Evolutionary conservation across 2,797 vertebrate genomes (phyloP).

Genomic region (Scyliorhinus canicula): DNA sequence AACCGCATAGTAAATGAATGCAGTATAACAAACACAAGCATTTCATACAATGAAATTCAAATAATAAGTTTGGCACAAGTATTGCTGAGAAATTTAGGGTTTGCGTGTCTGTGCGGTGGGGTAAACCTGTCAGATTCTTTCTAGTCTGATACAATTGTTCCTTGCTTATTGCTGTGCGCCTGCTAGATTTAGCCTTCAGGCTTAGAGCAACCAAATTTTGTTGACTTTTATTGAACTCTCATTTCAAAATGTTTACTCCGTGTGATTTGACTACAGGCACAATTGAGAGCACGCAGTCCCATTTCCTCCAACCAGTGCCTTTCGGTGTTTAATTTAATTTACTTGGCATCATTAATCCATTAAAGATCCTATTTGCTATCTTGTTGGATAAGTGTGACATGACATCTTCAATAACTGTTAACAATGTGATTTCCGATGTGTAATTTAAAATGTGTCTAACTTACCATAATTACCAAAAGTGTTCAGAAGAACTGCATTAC

Average conservation of each 20-base stretch:
- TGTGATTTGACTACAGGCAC: neutral
- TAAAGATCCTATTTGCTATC: neutral
- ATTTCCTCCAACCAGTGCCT: neutral
- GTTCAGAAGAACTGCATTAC: neutral
- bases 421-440: neutral
- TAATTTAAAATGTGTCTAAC: slow-evolving; percentile 14
- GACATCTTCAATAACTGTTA: slow-evolving; percentile 9
- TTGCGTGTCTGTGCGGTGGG: neutral
- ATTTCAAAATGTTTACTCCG: neutral
- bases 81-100: neutral
- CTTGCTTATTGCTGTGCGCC: neutral
- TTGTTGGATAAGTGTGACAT: slow-evolving; percentile 19
- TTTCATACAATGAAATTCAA: too few species aligned
- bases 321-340: slow-evolving; percentile 10
- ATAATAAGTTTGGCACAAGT: neutral
- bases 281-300: neutral
- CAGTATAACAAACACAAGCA: neutral
- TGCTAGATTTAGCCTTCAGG: neutral
- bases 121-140: neutral
- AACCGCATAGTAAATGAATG: neutral
- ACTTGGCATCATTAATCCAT: slow-evolving; percentile 15
- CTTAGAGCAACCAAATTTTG: neutral
- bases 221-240: neutral
- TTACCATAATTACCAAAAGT: slow-evolving; percentile 13
- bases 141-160: neutral